A percentile compares a stretch with the other conserved stretches of the same genome.
Conservation (phyloP, 2,113 vertebrate species). For the Suricata suricatta region DNA sequence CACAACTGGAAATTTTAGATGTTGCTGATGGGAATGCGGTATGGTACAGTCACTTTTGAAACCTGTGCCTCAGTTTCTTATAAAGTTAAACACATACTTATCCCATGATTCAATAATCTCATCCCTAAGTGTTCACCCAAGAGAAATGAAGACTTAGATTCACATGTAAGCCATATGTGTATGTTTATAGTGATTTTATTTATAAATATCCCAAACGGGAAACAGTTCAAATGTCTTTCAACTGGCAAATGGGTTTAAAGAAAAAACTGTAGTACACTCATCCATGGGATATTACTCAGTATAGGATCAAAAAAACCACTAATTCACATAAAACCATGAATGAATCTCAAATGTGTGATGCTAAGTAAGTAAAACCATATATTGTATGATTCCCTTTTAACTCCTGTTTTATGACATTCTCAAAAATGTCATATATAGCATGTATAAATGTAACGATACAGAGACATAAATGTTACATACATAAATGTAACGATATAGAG, state of each 20-base stretch:
- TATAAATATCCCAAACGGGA: not conserved
- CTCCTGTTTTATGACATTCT: not conserved
- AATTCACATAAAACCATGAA: not conserved
- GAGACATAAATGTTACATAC: too few species aligned
- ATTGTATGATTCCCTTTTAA: not conserved
- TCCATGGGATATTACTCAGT: not conserved
- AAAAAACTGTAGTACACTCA: not conserved
- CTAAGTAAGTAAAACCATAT: not conserved
- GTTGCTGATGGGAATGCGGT: not conserved
- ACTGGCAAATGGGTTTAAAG: not conserved
- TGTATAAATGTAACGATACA: too few species aligned
- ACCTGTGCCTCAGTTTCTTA: not conserved
- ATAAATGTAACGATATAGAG: too few species aligned
- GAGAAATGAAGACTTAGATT: not conserved
- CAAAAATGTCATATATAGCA: too few species aligned
- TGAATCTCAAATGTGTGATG: too few species aligned
- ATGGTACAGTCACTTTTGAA: not conserved
- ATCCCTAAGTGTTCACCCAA: not conserved
- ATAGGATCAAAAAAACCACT: not conserved
- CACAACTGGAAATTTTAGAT: not conserved
- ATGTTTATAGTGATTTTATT: not conserved
- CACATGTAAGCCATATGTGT: not conserved
- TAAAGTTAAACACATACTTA: not conserved
- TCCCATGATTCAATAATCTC: not conserved
- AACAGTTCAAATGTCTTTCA: not conserved